phyloP scores from a whole-genome alignment of 1,140 invertebrate genomes.

The Adelges cooleyi region DNA sequence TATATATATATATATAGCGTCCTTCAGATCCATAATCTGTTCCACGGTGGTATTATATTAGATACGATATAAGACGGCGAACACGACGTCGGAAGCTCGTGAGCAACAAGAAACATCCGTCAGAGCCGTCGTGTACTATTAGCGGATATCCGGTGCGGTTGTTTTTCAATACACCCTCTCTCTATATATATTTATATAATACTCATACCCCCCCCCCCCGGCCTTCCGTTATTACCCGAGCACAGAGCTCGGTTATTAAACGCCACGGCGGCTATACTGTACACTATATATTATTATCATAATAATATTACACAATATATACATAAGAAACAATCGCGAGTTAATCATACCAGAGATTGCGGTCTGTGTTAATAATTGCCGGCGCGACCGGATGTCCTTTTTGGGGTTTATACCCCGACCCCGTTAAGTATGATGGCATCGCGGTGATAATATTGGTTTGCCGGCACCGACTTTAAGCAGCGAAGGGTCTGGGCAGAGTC shows the following conservation, averaged over 20 bases:
- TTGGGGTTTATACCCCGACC: background rate
- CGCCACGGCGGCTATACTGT: background rate
- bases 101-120: too few species aligned
- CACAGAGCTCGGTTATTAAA: constrained; percentile 5
- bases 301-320: too few species aligned
- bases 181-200: too few species aligned
- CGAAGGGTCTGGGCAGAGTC: background rate
- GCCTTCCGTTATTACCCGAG: too few species aligned
- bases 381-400: background rate
- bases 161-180: background rate
- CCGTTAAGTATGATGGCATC: background rate
- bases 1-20: too few species aligned
- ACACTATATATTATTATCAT: too few species aligned
- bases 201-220: too few species aligned
- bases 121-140: background rate
- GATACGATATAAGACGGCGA: too few species aligned
- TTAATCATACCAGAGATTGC: background rate
- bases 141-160: background rate
- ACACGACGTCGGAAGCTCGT: background rate
- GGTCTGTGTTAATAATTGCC: constrained; percentile 10
- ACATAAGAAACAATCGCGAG: background rate
- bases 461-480: background rate
- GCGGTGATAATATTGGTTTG: background rate
- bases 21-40: too few species aligned
- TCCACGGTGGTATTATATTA: too few species aligned